phyloP scores from a whole-genome alignment of 1,140 invertebrate species.

The Nilaparvata lugens region DNA sequence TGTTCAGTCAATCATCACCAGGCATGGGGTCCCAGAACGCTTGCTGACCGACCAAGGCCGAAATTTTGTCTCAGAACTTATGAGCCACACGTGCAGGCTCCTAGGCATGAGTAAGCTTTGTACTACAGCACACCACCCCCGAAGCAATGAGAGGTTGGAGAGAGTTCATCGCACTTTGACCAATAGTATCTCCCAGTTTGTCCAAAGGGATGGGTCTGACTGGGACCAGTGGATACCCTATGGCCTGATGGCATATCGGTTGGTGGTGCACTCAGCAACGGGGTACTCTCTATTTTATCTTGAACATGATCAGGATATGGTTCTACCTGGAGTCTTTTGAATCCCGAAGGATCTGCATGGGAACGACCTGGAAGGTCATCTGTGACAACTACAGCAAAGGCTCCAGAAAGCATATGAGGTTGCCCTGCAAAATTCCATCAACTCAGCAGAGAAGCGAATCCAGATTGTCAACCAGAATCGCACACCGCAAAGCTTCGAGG shows the following conservation, averaged over 20 bases:
- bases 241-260: not conserved
- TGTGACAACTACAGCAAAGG: no score
- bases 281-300: not conserved
- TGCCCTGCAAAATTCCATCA: no score
- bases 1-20: conserved; percentile 22
- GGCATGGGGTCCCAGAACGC: conserved; percentile 23
- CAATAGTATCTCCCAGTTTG: not conserved
- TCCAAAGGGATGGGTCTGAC: not conserved
- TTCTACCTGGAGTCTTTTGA: no score
- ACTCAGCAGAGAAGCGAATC: no score
- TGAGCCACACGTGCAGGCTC: not conserved
- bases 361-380: no score
- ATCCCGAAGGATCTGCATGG: no score
- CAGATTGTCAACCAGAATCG: no score
- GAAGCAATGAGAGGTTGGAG: conserved; percentile 4
- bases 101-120: conserved; percentile 6
- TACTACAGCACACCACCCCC: conserved; percentile 16
- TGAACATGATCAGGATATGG: not conserved
- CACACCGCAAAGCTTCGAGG: no score
- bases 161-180: conserved; percentile 5
- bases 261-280: not conserved
- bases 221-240: not conserved
- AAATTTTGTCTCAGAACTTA: conserved; percentile 20
- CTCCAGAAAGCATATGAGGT: no score
- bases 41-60: conserved; percentile 24